Percentiles rank a stretch among this genome's conserved stretches.
phyloP scores from a whole-genome alignment of 2,113 vertebrate genomes.

The Mastomys coucha region DNA sequence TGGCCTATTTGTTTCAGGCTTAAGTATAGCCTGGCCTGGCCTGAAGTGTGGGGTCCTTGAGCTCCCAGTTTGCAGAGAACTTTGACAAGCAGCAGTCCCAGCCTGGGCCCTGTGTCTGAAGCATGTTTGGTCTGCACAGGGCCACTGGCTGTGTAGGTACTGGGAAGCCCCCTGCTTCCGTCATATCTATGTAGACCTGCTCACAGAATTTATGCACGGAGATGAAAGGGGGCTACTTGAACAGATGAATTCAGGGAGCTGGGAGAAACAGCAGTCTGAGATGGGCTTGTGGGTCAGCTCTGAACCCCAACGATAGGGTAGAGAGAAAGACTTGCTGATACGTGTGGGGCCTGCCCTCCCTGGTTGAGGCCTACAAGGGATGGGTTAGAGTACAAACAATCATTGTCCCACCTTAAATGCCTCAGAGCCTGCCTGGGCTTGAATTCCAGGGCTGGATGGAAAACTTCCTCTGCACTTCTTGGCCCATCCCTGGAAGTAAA shows the following conservation, averaged over 20 bases:
- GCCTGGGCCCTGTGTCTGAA: background rate
- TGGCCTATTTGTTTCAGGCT: background rate
- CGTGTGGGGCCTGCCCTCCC: background rate
- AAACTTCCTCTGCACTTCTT: background rate
- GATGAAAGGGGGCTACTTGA: background rate
- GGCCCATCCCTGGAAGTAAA: background rate
- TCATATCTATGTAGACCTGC: background rate
- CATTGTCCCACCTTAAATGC: background rate
- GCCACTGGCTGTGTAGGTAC: background rate
- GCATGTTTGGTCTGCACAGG: background rate
- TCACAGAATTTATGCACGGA: background rate
- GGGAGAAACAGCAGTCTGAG: background rate
- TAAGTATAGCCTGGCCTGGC: background rate
- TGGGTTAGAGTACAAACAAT: background rate
- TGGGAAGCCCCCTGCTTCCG: background rate
- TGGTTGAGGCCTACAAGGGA: background rate
- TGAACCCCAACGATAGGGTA: background rate
- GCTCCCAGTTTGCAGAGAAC: background rate
- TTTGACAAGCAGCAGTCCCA: background rate
- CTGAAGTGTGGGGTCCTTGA: background rate
- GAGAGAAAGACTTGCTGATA: background rate
- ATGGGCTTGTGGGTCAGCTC: background rate
- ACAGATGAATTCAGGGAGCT: background rate
- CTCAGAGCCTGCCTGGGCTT: background rate
- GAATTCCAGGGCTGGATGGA: too few relatives aligned